A percentile compares a stretch with the other conserved stretches of the same genome.
phyloP scores from a whole-genome alignment of 2,888 invertebrate species.

The Gryllus longicercus region DNA sequence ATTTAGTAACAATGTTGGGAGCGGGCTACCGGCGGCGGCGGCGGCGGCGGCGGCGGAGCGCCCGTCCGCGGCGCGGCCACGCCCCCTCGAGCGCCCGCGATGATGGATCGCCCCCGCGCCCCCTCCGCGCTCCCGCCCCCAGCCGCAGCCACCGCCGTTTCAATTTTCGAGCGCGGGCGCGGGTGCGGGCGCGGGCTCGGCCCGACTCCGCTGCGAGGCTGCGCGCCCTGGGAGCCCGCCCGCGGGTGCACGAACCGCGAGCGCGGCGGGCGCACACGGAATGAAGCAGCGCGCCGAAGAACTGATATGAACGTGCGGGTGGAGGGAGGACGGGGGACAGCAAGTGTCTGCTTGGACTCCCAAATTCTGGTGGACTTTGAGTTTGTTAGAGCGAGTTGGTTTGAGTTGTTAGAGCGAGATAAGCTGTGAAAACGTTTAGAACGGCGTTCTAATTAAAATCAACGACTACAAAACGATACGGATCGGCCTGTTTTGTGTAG shows the following conservation, averaged over 20 bases:
- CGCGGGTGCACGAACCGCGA: slow-evolving; percentile 36
- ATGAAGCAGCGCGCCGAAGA: not conserved
- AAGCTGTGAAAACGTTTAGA: too few species aligned
- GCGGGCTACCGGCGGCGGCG: not conserved
- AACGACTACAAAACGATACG: too few species aligned
- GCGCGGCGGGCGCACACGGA: slow-evolving; percentile 29
- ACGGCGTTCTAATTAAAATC: too few species aligned
- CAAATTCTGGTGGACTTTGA: too few species aligned
- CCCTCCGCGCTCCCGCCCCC: not conserved
- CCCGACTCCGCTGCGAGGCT: not conserved
- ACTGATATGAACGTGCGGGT: not conserved
- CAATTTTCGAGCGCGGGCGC: not conserved
- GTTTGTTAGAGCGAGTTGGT: too few species aligned
- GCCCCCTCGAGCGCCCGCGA: not conserved
- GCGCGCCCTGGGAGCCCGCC: slow-evolving; percentile 22
- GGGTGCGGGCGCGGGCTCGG: not conserved
- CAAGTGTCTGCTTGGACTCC: too few species aligned
- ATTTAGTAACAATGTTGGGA: slow-evolving; percentile 19
- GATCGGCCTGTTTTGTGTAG: too few species aligned
- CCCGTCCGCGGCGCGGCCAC: not conserved
- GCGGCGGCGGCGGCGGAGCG: too few species aligned
- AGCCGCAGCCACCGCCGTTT: not conserved
- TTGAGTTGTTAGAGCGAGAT: too few species aligned
- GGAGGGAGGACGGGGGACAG: not conserved
- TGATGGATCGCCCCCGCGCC: not conserved